Evolutionary conservation across 1,140 invertebrate species (phyloP).

Genomic region (Euura saliciscinereae): DNA sequence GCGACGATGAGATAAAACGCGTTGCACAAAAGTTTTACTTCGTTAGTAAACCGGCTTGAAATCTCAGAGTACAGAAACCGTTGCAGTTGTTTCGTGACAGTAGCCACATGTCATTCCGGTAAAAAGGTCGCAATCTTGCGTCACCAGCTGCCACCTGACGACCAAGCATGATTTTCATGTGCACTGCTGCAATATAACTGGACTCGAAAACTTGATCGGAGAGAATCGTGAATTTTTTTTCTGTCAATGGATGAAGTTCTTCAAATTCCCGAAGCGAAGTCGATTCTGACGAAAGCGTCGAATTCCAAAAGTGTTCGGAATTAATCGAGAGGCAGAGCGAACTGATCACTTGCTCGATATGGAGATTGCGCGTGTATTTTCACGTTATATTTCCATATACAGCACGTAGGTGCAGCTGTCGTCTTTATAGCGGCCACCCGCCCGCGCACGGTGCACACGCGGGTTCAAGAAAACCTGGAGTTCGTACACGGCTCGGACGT

Average conservation of each 20-base stretch:
- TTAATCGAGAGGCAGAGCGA: background rate
- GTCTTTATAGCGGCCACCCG: background rate
- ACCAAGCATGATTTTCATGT: background rate
- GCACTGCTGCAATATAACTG: background rate
- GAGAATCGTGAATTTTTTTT: background rate
- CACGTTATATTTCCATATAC: background rate
- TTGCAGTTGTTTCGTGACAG: conserved; percentile 3
- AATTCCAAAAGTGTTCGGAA: background rate
- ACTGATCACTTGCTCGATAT: background rate
- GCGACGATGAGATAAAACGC: background rate
- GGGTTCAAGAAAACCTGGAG: background rate
- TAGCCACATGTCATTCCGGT: conserved; percentile 2
- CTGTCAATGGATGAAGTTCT: too few relatives aligned
- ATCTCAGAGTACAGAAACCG: background rate
- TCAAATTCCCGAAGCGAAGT: too few relatives aligned
- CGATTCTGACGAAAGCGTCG: too few relatives aligned
- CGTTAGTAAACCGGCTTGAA: conserved; percentile 7
- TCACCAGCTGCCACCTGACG: conserved; percentile 1
- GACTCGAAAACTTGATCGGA: background rate
- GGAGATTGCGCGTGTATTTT: background rate
- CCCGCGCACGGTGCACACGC: background rate
- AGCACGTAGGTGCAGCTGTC: background rate
- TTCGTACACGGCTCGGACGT: background rate
- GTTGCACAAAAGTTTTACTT: conserved; percentile 3
- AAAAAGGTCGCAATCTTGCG: conserved; percentile 7